Percentiles rank a stretch among this genome's conserved stretches.
These are phyloP conservation scores for Brassicogethes aeneus DNA, from an alignment of 2,888 invertebrate species.

Conservation along the genomic window DNA sequence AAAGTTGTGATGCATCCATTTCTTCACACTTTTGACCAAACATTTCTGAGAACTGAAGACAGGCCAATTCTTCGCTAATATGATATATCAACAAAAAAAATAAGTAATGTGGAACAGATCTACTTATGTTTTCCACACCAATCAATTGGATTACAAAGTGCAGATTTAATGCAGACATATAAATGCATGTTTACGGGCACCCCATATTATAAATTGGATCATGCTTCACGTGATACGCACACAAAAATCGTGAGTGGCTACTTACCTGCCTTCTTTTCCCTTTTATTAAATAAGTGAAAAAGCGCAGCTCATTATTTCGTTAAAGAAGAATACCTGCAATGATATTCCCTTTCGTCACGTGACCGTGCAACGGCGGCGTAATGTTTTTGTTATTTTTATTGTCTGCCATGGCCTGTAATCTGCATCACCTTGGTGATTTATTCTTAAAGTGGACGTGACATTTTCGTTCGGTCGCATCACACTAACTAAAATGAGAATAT, in stretches of 20 bases:
- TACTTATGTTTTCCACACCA: no score
- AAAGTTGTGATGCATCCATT: no score
- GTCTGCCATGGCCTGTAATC: slow-evolving; percentile 2
- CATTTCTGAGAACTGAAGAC: no score
- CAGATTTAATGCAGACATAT: no score
- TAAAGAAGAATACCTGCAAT: background rate
- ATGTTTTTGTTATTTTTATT: slow-evolving; percentile 3
- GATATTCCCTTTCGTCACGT: slow-evolving; percentile 2
- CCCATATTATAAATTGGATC: no score
- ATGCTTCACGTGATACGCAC: no score
- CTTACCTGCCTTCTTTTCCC: slow-evolving; percentile 3
- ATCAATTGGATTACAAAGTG: no score
- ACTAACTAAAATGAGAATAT: slow-evolving; percentile 12
- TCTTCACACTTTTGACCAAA: no score
- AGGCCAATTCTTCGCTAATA: no score
- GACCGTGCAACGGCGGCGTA: slow-evolving; percentile 1
- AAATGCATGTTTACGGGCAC: no score
- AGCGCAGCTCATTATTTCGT: slow-evolving; percentile 5
- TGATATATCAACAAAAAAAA: no score
- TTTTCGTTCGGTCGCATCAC: slow-evolving; percentile 6
- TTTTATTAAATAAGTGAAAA: slow-evolving; percentile 2
- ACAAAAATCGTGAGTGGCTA: slow-evolving; percentile 4
- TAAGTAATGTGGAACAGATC: no score
- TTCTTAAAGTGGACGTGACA: slow-evolving; percentile 6
- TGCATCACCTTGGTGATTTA: slow-evolving; percentile 7